Conservation (phyloP, 2,888 invertebrate species). For the Oscheius sp. region DNA sequence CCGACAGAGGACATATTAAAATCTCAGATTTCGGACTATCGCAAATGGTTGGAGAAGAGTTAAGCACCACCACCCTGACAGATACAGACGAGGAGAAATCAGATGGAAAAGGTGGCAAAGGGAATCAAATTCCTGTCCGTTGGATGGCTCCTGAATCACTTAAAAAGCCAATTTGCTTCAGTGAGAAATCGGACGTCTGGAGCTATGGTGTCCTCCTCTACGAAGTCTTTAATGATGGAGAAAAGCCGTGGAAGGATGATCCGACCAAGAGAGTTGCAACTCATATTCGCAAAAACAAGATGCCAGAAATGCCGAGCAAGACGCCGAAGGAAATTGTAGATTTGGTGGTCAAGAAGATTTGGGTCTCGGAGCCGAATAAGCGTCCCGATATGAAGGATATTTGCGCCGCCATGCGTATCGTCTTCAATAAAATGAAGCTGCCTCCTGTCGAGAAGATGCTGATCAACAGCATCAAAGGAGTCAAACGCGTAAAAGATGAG, state of each 20-base stretch:
- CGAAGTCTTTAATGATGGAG: constrained; percentile 50
- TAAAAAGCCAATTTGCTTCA: constrained; percentile 32
- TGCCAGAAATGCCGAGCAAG: neutral
- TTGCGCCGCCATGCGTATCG: constrained; percentile 25
- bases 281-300: neutral
- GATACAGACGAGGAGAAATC: constrained; percentile 2
- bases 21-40: constrained; percentile 52
- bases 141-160: constrained; percentile 65
- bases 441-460: constrained; percentile 19
- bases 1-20: constrained; percentile 31
- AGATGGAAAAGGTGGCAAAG: neutral
- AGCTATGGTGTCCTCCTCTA: constrained; percentile 48
- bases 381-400: neutral
- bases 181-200: constrained; percentile 54
- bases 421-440: constrained; percentile 32
- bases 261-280: constrained; percentile 16
- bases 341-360: neutral
- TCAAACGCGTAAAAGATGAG: constrained; percentile 1
- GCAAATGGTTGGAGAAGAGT: constrained; percentile 27
- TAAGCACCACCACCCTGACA: constrained; percentile 4
- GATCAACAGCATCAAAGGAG: constrained; percentile 24
- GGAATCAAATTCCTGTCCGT: constrained; percentile 34
- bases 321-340: neutral
- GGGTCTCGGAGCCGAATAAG: neutral
- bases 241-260: constrained; percentile 42